phyloP scores from a whole-genome alignment of 2,888 invertebrate genomes.

The Sussaba pulchella region DNA sequence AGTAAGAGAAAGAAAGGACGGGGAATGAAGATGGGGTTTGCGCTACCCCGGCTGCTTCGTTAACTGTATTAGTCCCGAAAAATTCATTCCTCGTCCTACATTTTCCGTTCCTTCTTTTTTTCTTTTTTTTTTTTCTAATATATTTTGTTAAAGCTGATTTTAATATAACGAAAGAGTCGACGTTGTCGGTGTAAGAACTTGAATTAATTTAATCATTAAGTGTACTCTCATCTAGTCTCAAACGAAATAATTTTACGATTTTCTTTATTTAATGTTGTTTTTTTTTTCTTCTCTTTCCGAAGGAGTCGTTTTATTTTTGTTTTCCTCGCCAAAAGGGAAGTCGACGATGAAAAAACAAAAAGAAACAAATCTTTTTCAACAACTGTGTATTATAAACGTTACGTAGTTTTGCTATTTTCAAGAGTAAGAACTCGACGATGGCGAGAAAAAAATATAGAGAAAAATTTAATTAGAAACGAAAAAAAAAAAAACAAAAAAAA shows the following conservation, averaged over 20 bases:
- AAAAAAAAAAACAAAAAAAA: conserved; percentile 14
- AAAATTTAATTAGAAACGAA: conserved; percentile 27
- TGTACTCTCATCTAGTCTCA: conserved; percentile 68
- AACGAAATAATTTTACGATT: conserved; percentile 60
- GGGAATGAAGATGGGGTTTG: conserved; percentile 21
- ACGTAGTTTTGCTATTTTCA: conserved; percentile 56
- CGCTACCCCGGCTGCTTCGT: conserved; percentile 2
- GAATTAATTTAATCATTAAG: conserved; percentile 65
- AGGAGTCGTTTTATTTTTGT: conserved; percentile 24
- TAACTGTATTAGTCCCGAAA: conserved; percentile 30
- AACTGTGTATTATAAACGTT: conserved; percentile 34
- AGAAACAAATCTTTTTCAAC: neutral
- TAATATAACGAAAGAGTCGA: conserved; percentile 66
- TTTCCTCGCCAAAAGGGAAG: conserved; percentile 14
- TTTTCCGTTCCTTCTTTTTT: conserved; percentile 67
- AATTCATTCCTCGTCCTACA: conserved; percentile 32
- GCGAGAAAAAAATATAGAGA: conserved; percentile 33
- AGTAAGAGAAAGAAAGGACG: neutral
- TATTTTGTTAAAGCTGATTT: conserved; percentile 73
- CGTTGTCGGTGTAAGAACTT: conserved; percentile 47
- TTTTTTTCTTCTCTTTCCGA: conserved; percentile 11
- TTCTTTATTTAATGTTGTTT: conserved; percentile 24
- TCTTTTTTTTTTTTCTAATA: conserved; percentile 69
- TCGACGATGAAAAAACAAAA: neutral
- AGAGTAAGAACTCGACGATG: conserved; percentile 7